Base-by-base conservation (phyloP, 2,113 vertebrate genomes). In the Pleuronectes platessa region DNA sequence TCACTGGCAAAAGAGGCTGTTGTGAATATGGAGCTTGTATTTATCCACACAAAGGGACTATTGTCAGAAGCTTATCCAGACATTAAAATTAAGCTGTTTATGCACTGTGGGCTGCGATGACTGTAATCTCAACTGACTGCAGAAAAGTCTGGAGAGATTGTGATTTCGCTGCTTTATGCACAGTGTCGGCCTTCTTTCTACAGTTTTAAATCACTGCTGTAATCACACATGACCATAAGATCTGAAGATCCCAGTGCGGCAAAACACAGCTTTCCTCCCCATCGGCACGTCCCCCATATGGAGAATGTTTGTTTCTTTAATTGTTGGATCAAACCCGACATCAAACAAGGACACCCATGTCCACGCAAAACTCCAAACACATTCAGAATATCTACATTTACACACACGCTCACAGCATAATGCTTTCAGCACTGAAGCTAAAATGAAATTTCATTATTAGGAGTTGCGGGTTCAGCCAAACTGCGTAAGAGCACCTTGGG, bases 401-500 rank as follows among this genome's bases (percentile, higher is more conserved):
- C 20, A 53, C 26, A 53, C 31, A 79, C 42, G 72, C 40, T 21
- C 20, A 11, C 18, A n/a, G 3, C 42, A 68, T 31, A 59, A 53
- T 23, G 35, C 86, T 85, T 68, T 66, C 78, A 65, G 72, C 68
- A 78, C 70, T 61, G 55, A 59, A 51, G 74, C 71, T 42, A 10
- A 78, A 74, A 71, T 47, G 40, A 85, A 82, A 51, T 60, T 70
- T 76, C 53, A 68, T 87, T 88, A 76, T 89, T 62, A 26, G 42
- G 63, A 66, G 66, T 49, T 63, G 47, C 15, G 81, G 82, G 92
- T 94, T 94, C 83, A 66, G 85, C 90, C 85, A 91, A 87, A 93
- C 92, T 93, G 66, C 84, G 90, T 23, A n/a, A 8, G 59, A 66
- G 54, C 4, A 64, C 90, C 89, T 58, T 64, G 80, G 88, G 91